Evolutionary conservation across 2,888 invertebrate species (phyloP).

Genomic region (Ennomos quercinarius): DNA sequence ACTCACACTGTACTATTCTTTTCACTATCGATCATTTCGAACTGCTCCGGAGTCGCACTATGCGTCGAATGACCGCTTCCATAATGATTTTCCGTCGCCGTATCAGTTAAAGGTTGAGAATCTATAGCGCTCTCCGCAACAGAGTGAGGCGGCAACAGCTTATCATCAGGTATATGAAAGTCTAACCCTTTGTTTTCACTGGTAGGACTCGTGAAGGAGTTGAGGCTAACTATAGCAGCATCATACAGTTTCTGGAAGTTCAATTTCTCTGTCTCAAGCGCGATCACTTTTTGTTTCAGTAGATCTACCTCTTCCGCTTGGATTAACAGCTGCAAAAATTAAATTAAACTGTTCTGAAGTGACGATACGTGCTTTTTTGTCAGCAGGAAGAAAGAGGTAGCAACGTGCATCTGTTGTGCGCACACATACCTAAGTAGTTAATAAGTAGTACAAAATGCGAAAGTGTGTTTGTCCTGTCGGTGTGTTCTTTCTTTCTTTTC

Average conservation of each 20-base stretch:
- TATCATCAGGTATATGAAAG: conserved; percentile 67
- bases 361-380: too few species aligned
- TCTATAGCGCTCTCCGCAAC: conserved; percentile 52
- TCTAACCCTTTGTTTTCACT: conserved; percentile 70
- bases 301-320: conserved; percentile 85
- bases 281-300: conserved; percentile 82
- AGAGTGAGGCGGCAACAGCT: conserved; percentile 50
- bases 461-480: too few species aligned
- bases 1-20: conserved; percentile 76
- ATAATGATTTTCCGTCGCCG: conserved; percentile 79
- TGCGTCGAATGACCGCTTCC: conserved; percentile 81
- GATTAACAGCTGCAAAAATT: conserved; percentile 66
- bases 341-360: conserved; percentile 9
- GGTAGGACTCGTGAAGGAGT: conserved; percentile 75
- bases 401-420: too few species aligned
- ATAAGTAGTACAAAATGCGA: too few species aligned
- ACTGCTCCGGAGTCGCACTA: conserved; percentile 86
- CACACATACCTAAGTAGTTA: too few species aligned
- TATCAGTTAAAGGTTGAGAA: conserved; percentile 69
- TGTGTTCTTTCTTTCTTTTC: too few species aligned
- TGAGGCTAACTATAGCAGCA: conserved; percentile 79
- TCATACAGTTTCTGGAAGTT: conserved; percentile 84
- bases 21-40: conserved; percentile 86
- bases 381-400: too few species aligned
- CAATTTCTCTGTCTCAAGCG: conserved; percentile 84